These are phyloP conservation scores for Osmoderma eremita DNA, from an alignment of 2,888 invertebrate species.

Conservation along the genomic window DNA sequence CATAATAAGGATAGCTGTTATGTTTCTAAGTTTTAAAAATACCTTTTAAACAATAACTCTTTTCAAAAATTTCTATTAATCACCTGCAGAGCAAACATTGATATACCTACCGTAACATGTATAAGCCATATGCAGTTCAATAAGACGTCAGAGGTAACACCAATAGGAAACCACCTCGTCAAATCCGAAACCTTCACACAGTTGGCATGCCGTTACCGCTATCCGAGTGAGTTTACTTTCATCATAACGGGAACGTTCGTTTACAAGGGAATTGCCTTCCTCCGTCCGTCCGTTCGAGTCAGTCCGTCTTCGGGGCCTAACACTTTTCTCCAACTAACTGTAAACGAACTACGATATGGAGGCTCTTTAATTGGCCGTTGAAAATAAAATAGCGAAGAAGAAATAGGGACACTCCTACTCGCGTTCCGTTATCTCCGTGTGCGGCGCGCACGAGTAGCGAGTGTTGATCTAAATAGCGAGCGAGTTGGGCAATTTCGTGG, in stretches of 20 bases:
- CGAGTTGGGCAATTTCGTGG: constrained; percentile 20
- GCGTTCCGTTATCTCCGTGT: constrained; percentile 32
- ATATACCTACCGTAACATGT: too few relatives aligned
- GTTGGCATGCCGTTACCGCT: constrained; percentile 44
- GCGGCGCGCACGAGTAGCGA: neutral
- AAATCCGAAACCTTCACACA: too few relatives aligned
- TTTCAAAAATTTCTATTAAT: too few relatives aligned
- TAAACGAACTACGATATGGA: constrained; percentile 32
- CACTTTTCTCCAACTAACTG: constrained; percentile 50
- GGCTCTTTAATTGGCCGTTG: constrained; percentile 37
- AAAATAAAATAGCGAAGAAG: constrained; percentile 36
- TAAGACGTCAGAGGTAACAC: too few relatives aligned
- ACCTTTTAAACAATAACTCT: too few relatives aligned
- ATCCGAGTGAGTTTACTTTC: constrained; percentile 54
- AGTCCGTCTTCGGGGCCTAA: constrained; percentile 43
- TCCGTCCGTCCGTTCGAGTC: neutral
- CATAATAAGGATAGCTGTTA: too few relatives aligned
- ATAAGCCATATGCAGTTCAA: too few relatives aligned
- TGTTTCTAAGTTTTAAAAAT: too few relatives aligned
- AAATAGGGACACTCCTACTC: constrained; percentile 37
- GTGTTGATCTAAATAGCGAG: constrained; percentile 21
- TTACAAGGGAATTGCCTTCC: constrained; percentile 46
- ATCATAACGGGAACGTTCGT: constrained; percentile 49
- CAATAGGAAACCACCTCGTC: too few relatives aligned
- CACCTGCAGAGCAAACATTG: too few relatives aligned